Percentiles rank a stretch among this genome's conserved stretches.
Conservation (phyloP, 1,140 invertebrate genomes). For the Brachionus sp. region DNA sequence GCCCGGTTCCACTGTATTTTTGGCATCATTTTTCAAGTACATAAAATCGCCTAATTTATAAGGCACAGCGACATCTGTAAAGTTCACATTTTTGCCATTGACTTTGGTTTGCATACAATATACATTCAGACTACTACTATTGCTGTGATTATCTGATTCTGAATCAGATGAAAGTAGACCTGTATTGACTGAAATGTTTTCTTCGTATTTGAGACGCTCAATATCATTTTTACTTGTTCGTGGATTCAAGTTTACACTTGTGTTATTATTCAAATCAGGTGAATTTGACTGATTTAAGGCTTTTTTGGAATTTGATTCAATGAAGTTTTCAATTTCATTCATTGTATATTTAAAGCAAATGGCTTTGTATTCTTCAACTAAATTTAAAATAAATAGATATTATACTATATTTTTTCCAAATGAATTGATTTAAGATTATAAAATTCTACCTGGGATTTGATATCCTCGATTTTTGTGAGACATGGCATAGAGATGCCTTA, state of each 20-base stretch:
- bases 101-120: constrained; percentile 3
- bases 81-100: neutral
- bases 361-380: constrained; percentile 13
- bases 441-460: neutral
- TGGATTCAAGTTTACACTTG: neutral
- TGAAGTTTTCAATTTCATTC: constrained; percentile 15
- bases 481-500: constrained; percentile 11
- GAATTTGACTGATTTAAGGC: neutral
- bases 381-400: neutral
- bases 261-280: neutral
- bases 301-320: neutral
- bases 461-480: neutral
- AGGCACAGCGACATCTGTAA: neutral
- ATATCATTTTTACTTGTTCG: neutral
- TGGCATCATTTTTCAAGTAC: constrained; percentile 6
- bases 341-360: constrained; percentile 30
- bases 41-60: constrained; percentile 13
- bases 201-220: neutral
- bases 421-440: neutral
- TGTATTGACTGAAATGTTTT: neutral
- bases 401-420: too few species aligned
- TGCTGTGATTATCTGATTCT: constrained; percentile 8
- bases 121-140: constrained; percentile 1
- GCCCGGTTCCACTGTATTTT: neutral
- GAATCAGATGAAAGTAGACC: neutral